A percentile compares a stretch with the other conserved stretches of the same genome.
These are phyloP conservation scores for Diorhabda sublineata DNA, from an alignment of 1,140 invertebrate species.

Conservation along the genomic window DNA sequence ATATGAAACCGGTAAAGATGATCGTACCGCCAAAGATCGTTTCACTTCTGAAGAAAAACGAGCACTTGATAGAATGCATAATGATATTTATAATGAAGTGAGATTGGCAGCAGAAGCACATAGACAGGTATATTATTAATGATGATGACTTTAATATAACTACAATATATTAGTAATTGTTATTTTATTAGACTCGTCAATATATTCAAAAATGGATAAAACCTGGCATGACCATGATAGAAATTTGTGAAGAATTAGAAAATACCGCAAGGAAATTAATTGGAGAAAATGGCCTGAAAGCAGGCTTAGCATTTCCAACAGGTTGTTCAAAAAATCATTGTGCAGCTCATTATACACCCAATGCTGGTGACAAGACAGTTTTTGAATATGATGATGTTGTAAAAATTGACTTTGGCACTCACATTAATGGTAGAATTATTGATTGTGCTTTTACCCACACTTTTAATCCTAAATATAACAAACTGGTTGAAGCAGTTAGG, in stretches of 20 bases:
- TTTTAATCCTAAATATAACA: constrained; percentile 97
- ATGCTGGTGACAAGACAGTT: constrained; percentile 94
- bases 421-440: constrained; percentile 97
- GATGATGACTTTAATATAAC: background rate
- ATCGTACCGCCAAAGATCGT: constrained; percentile 80
- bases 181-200: constrained; percentile 64
- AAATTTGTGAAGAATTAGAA: constrained; percentile 97
- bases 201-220: constrained; percentile 90
- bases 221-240: constrained; percentile 98
- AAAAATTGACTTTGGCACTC: constrained; percentile 99
- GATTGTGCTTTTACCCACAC: constrained; percentile 98
- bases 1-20: constrained; percentile 67
- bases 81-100: constrained; percentile 92
- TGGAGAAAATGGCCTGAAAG: constrained; percentile 91
- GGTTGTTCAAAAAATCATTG: constrained; percentile 98
- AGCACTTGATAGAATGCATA: constrained; percentile 72
- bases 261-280: constrained; percentile 87
- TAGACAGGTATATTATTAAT: constrained; percentile 60
- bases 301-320: constrained; percentile 97
- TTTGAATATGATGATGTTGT: constrained; percentile 95
- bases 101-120: constrained; percentile 96
- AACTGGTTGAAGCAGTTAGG: constrained; percentile 89
- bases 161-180: background rate
- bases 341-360: constrained; percentile 99
- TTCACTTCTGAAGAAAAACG: constrained; percentile 89